Evolutionary conservation across 2,888 invertebrate genomes (phyloP), one percentile per base, ranked within the genome.

Genomic region (Tinea pellionella): DNA sequence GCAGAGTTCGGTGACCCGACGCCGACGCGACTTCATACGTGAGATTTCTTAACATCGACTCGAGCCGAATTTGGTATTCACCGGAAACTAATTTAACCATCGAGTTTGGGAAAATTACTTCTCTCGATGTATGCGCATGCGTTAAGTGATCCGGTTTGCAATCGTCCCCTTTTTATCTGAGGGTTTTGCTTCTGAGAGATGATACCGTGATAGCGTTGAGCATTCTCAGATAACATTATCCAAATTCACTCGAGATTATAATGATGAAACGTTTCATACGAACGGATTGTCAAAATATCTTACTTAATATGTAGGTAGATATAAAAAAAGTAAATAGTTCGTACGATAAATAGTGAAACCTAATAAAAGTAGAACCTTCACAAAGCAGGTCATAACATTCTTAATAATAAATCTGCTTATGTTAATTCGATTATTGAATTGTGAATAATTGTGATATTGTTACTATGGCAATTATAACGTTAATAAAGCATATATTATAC

Each of bases 11-110:
- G 63, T 74, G 82, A 82, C 77, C 83, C n/a, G 16, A 47, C 47
- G 47, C 69, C 69, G 51, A 65, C 73, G 69, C 77, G 78, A 80
- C 81, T 80, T 78, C 77, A 78, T 74, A 76, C 75, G 77, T 77
- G 77, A 77, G 78, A 79, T 82, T 80, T 80, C 80, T 80, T 83
- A 80, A 83, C 53, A 53, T 16, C 16, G 53, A 53, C 53, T 53
- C 24, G n/a, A 53, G n/a, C 53, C 53, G 19, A 53, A 53, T 53
- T 53, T 53, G 53, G 24, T 53, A 53, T 53, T 18, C 53, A 53
- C 53, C 53, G 53, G 24, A 53, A 53, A 53, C 47, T 47, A 47
- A 47, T 47, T 47, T 47, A 47, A 47, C 13, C 47, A 47, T 15
- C 47, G 47, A 47, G 47, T 47, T 47, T 47, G 47, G 47, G 47